A percentile compares a stretch with the other conserved stretches of the same genome.
These are phyloP conservation scores for Synanthedon myopaeformis DNA, from an alignment of 2,888 invertebrate species.

Conservation along the genomic window DNA sequence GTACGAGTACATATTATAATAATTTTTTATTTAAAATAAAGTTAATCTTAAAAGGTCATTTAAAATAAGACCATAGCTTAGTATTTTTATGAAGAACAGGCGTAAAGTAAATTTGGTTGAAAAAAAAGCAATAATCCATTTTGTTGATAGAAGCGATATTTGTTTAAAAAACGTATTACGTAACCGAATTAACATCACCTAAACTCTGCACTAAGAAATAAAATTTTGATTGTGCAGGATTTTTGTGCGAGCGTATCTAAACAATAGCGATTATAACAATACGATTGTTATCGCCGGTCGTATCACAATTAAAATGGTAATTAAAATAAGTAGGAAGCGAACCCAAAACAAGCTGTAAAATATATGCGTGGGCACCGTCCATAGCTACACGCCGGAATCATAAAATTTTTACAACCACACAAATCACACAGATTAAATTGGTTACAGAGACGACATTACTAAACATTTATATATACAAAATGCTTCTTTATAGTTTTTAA, in stretches of 20 bases:
- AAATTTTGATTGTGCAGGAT: conserved; percentile 3
- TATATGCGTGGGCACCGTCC: conserved; percentile 40
- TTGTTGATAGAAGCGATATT: too few relatives aligned
- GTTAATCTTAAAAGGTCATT: too few relatives aligned
- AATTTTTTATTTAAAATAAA: too few relatives aligned
- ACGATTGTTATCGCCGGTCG: conserved; percentile 41
- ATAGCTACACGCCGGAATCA: conserved; percentile 22
- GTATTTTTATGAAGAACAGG: too few relatives aligned
- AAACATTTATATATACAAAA: too few relatives aligned
- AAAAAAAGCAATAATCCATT: too few relatives aligned
- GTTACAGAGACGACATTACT: not conserved
- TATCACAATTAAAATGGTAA: conserved; percentile 55
- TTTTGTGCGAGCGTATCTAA: conserved; percentile 31
- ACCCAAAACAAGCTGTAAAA: conserved; percentile 10
- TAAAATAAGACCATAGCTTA: too few relatives aligned
- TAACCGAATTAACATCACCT: not conserved
- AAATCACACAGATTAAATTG: conserved; percentile 16
- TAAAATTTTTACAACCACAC: conserved; percentile 47
- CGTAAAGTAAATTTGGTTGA: too few relatives aligned
- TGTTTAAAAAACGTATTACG: too few relatives aligned
- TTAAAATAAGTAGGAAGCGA: conserved; percentile 56
- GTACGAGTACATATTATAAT: too few relatives aligned
- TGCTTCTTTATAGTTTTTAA: too few relatives aligned
- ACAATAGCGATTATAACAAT: conserved; percentile 40
- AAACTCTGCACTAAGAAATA: not conserved